Conservation (phyloP, 2,888 invertebrate genomes). For the Pollenia griseotomentosa region DNA sequence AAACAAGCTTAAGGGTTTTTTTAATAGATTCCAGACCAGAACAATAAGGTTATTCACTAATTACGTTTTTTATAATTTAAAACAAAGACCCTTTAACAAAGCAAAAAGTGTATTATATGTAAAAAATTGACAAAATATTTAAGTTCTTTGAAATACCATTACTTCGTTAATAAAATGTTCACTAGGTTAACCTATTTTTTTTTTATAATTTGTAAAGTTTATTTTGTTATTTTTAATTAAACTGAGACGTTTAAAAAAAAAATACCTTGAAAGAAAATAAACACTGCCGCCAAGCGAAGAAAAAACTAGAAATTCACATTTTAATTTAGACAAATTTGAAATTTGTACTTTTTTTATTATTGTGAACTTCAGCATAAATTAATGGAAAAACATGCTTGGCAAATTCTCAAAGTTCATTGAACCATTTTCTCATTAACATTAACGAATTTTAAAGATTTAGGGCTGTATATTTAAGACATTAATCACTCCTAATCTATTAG, state of each 20-base stretch:
- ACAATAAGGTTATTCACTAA: conserved; percentile 16
- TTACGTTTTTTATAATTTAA: not conserved
- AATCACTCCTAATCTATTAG: conserved; percentile 6
- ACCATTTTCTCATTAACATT: conserved; percentile 41
- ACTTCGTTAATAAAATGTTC: not conserved
- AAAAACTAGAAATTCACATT: not conserved
- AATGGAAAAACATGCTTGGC: not conserved
- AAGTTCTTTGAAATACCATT: not conserved
- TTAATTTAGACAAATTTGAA: conserved; percentile 16
- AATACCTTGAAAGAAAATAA: not conserved
- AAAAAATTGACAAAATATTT: too few species aligned
- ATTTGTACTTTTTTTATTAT: conserved; percentile 1
- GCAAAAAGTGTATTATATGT: too few species aligned
- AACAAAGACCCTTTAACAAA: too few species aligned
- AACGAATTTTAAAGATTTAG: conserved; percentile 15
- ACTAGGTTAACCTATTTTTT: conserved; percentile 13
- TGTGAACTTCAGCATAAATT: conserved; percentile 10
- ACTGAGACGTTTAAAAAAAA: not conserved
- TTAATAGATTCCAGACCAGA: not conserved
- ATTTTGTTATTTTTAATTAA: conserved; percentile 11
- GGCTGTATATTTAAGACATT: conserved; percentile 16
- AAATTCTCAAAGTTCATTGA: conserved; percentile 41
- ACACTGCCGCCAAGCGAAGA: not conserved
- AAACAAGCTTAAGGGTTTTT: conserved; percentile 25
- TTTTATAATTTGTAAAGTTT: conserved; percentile 24